Conservation (phyloP, 1,140 invertebrate genomes). For the Bemisia tabaci region DNA sequence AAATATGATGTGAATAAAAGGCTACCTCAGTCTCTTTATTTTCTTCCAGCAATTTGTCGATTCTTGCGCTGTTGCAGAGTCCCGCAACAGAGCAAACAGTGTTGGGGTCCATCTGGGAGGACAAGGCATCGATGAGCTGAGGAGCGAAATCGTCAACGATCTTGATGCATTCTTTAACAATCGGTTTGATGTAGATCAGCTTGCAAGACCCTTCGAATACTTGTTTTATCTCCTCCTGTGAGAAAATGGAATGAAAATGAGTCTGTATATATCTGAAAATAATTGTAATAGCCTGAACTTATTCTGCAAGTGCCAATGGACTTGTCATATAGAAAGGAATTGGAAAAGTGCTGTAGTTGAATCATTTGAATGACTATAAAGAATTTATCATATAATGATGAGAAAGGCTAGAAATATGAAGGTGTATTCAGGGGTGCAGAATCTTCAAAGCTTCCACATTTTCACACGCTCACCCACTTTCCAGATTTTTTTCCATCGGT, state of each 20-base stretch:
- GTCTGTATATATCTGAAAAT: neutral
- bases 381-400: too few relatives aligned
- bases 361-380: neutral
- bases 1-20: too few relatives aligned
- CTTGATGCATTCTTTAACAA: conserved; percentile 62
- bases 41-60: conserved; percentile 44
- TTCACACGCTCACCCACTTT: too few relatives aligned
- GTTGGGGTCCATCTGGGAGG: conserved; percentile 38
- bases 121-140: conserved; percentile 61
- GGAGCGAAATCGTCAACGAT: conserved; percentile 75
- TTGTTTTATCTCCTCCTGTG: conserved; percentile 63
- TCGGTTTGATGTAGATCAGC: conserved; percentile 58
- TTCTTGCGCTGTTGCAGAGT: conserved; percentile 62
- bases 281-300: neutral
- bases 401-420: too few relatives aligned
- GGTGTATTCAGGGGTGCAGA: too few relatives aligned
- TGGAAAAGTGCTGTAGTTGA: neutral
- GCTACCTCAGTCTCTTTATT: conserved; percentile 19
- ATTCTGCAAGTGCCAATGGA: neutral
- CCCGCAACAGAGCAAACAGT: conserved; percentile 74
- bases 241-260: conserved; percentile 17
- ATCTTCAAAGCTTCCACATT: too few relatives aligned
- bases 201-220: conserved; percentile 83
- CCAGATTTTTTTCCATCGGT: too few relatives aligned
- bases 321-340: neutral